Conservation (phyloP, 2,797 vertebrate genomes). For the Acanthurus lineatus region DNA sequence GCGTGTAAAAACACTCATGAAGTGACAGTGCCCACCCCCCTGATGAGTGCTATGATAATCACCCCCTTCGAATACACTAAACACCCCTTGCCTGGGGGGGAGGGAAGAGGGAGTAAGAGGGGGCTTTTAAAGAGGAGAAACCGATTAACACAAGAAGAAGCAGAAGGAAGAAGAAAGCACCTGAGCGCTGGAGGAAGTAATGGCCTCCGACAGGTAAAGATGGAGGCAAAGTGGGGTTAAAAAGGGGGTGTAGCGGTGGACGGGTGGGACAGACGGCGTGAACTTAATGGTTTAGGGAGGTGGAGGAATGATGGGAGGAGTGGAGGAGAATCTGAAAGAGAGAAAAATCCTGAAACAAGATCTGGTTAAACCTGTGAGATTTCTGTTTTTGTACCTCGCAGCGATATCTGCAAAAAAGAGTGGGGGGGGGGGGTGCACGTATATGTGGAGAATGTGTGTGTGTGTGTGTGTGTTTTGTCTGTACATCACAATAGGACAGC, state of each 20-base stretch:
- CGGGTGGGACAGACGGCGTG: slow-evolving; percentile 35
- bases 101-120: not conserved
- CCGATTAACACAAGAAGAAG: not conserved
- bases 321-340: not conserved
- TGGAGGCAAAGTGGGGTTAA: not conserved
- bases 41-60: slow-evolving; percentile 53
- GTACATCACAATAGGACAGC: slow-evolving; percentile 37
- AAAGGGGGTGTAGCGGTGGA: slow-evolving; percentile 28
- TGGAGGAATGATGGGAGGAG: not conserved
- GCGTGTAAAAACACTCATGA: slow-evolving; percentile 3
- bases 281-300: slow-evolving; percentile 9
- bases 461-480: slow-evolving; percentile 18
- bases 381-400: slow-evolving; percentile 16
- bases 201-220: slow-evolving; percentile 20
- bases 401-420: slow-evolving; percentile 15
- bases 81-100: slow-evolving; percentile 25
- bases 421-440: not conserved
- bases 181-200: slow-evolving; percentile 1
- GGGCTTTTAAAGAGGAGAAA: slow-evolving; percentile 27
- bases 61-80: slow-evolving; percentile 54
- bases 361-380: slow-evolving; percentile 22
- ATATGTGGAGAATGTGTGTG: too few relatives aligned
- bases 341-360: slow-evolving; percentile 23
- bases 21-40: slow-evolving; percentile 43
- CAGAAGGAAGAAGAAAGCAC: not conserved